These are phyloP conservation scores for Tragelaphus scriptus DNA, from an alignment of 2,113 vertebrate species.

Conservation along the genomic window DNA sequence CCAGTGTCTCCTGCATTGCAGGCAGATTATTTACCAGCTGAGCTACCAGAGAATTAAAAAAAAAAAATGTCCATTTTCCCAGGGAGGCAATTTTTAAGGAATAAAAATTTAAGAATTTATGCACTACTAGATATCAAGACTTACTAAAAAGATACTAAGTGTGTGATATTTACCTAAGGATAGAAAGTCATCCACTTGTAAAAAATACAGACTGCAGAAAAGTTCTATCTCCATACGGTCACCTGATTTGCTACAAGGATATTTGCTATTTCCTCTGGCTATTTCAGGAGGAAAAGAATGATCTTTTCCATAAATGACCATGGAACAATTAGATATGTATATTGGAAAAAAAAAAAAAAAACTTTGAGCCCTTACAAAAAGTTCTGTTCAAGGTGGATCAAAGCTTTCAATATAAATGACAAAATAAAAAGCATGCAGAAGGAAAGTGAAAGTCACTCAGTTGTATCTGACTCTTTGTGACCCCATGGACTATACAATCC, in stretches of 20 bases:
- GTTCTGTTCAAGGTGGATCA: neutral
- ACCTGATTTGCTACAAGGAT: neutral
- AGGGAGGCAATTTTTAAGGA: neutral
- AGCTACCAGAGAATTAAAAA: neutral
- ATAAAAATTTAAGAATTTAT: neutral
- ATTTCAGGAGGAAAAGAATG: neutral
- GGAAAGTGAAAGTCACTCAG: neutral
- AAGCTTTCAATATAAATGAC: neutral
- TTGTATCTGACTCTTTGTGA: neutral
- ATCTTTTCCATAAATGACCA: neutral
- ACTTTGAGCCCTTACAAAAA: neutral
- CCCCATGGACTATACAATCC: neutral
- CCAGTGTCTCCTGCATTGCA: neutral
- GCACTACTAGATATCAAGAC: neutral
- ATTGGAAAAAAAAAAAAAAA: neutral
- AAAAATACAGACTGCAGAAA: neutral
- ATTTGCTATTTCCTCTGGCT: neutral
- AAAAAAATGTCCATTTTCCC: neutral
- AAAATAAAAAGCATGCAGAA: neutral
- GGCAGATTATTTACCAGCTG: neutral
- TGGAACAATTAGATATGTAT: neutral
- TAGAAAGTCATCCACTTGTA: neutral
- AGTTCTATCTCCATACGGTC: neutral
- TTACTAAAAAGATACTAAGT: neutral
- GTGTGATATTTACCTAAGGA: neutral